These are phyloP conservation scores for Aeoliscus strigatus DNA, from an alignment of 2,797 vertebrate genomes.

Conservation along the genomic window DNA sequence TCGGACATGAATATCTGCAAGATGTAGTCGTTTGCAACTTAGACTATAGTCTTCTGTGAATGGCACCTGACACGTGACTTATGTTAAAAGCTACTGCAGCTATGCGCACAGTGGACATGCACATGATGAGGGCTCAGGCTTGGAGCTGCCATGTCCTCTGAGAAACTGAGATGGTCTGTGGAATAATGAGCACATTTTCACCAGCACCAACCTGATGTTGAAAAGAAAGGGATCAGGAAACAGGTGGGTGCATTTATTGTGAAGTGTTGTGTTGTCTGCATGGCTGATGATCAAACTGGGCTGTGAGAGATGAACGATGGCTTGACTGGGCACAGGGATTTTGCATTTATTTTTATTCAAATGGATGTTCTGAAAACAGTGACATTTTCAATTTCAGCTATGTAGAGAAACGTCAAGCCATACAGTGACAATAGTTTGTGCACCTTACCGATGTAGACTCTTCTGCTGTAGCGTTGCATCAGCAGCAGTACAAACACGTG, in stretches of 20 bases:
- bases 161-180: conserved; percentile 14
- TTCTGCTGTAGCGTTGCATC: conserved; percentile 94
- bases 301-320: conserved; percentile 17
- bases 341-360: conserved; percentile 6
- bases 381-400: conserved; percentile 5
- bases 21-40: too few relatives aligned
- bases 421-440: conserved; percentile 3
- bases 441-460: conserved; percentile 92
- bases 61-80: conserved; percentile 48
- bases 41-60: conserved; percentile 45
- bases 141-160: conserved; percentile 6
- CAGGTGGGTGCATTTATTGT: conserved; percentile 43
- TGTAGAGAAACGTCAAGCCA: conserved; percentile 18
- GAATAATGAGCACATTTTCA: conserved; percentile 19
- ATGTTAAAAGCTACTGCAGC: conserved; percentile 9
- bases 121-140: conserved; percentile 3
- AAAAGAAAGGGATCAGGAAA: conserved; percentile 24
- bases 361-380: conserved; percentile 3
- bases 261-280: conserved; percentile 44
- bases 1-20: conserved; percentile 16
- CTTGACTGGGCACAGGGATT: conserved; percentile 5
- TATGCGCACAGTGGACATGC: neutral
- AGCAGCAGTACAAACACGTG: conserved; percentile 93
- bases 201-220: neutral
- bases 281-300: conserved; percentile 21